These are phyloP conservation scores for Thaumetopoea pityocampa DNA, from an alignment of 1,140 invertebrate species.

Conservation along the genomic window DNA sequence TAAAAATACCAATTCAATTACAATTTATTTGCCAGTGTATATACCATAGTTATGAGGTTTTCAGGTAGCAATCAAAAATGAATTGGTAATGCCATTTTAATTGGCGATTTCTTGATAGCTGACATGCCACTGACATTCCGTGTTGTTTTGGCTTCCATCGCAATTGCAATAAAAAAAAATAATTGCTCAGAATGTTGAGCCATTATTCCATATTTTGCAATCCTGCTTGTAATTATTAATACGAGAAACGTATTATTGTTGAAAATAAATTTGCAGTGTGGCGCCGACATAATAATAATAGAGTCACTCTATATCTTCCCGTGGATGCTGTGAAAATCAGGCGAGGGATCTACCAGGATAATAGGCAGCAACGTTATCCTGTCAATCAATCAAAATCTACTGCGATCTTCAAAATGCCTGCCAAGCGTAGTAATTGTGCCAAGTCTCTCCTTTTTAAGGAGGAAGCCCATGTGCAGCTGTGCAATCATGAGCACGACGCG, in stretches of 20 bases:
- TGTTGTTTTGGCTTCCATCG: constrained; percentile 1
- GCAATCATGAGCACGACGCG: too few relatives aligned
- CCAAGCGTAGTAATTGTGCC: too few relatives aligned
- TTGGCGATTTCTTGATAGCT: constrained; percentile 22
- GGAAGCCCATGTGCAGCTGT: too few relatives aligned
- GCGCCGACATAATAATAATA: too few relatives aligned
- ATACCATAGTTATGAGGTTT: not conserved
- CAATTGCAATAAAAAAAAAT: constrained; percentile 8
- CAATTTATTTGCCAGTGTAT: not conserved
- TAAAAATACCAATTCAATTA: not conserved
- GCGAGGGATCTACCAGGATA: too few relatives aligned
- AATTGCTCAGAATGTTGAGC: constrained; percentile 12
- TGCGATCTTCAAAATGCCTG: too few relatives aligned
- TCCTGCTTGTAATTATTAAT: constrained; percentile 16
- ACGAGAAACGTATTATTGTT: constrained; percentile 2
- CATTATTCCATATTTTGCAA: constrained; percentile 11
- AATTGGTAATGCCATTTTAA: constrained; percentile 32
- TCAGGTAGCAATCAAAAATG: constrained; percentile 22
- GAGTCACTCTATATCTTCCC: too few relatives aligned
- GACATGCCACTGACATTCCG: constrained; percentile 9
- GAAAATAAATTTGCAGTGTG: too few relatives aligned
- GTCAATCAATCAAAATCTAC: too few relatives aligned
- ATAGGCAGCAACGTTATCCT: too few relatives aligned
- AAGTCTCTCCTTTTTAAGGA: too few relatives aligned
- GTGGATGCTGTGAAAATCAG: too few relatives aligned